Base-by-base conservation (phyloP, 2,113 vertebrate species). In the Hemicordylus capensis region DNA sequence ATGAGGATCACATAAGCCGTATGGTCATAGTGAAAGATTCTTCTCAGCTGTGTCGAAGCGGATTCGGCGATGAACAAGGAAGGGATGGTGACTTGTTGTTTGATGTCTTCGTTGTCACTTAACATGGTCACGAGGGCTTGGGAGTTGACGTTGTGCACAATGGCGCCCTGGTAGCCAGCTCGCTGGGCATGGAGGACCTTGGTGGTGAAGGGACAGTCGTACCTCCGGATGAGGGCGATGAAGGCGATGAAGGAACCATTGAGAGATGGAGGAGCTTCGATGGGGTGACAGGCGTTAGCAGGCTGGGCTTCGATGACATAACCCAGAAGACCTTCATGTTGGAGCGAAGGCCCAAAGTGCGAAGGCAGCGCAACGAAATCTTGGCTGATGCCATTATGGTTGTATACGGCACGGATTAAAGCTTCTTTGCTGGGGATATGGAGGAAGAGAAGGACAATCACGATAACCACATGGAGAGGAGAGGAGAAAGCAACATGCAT, bases 171-270 rank as follows among this genome's bases (percentile, higher is more conserved):
- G 84, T 93, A 98, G 2, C 98, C 97, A 0, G 97, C 97, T 78
- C 89, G 93, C 90, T 98, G 98, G 7, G 97, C 98, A 0, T 97
- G 94, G 17, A 97, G 93, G 12, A 97, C 97, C 96, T 98, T 98
- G 72, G 96, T 75, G 22, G 96, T 96, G 5, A 97, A 97, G 42
- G 96, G 95, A 90, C 98, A 98, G n/a, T 96, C 95, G 1, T 85
- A 94, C 58, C 95, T 96, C 22, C 92, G 96, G 59, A 97, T 97
- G 56, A 98, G 96, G 6, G 90, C 97, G 0, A 97, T 93, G 81
- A 94, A 95, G 0, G 88, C 94, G 19, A 85, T 12, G 0, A 96
- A 95, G 64, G 74, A 76, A 37, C 96, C 96, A 54, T 91, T 87
- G 39, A 85, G 93, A 5, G 75, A 84, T 19, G 64, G 83, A 1